A percentile compares a stretch with the other conserved stretches of the same genome.
These are phyloP conservation scores for Pollenia labialis DNA, from an alignment of 2,888 invertebrate genomes.

Conservation along the genomic window DNA sequence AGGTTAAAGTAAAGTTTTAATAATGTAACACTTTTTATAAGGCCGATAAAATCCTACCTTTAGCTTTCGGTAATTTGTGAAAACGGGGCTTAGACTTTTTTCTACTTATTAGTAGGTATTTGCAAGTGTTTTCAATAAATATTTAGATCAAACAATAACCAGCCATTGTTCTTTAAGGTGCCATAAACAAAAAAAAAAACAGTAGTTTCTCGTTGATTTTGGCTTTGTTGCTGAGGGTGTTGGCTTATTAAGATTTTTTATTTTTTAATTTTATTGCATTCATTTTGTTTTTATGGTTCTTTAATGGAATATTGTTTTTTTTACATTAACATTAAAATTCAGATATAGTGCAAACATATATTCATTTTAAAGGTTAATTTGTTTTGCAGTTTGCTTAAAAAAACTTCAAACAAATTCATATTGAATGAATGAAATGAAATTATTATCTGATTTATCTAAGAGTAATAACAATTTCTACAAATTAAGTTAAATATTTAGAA, in stretches of 20 bases:
- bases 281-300: not conserved
- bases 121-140: not conserved
- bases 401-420: not conserved
- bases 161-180: slow-evolving; percentile 22
- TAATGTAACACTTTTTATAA: no score
- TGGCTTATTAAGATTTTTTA: slow-evolving; percentile 51
- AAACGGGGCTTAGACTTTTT: no score
- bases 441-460: slow-evolving; percentile 32
- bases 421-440: not conserved
- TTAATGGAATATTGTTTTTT: slow-evolving; percentile 5
- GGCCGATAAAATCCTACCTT: no score
- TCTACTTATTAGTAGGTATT: not conserved
- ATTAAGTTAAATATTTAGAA: not conserved
- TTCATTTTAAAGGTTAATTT: not conserved
- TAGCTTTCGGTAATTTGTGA: no score
- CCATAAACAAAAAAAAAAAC: not conserved
- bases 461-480: not conserved
- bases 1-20: no score
- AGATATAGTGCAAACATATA: not conserved
- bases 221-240: slow-evolving; percentile 62
- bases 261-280: not conserved
- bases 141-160: slow-evolving; percentile 29
- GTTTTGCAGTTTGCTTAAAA: no score
- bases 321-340: slow-evolving; percentile 10
- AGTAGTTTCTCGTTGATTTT: slow-evolving; percentile 32